Evolutionary conservation across 2,113 vertebrate species (phyloP), one percentile per base, ranked within the genome.

Genomic region (Motacilla alba): DNA sequence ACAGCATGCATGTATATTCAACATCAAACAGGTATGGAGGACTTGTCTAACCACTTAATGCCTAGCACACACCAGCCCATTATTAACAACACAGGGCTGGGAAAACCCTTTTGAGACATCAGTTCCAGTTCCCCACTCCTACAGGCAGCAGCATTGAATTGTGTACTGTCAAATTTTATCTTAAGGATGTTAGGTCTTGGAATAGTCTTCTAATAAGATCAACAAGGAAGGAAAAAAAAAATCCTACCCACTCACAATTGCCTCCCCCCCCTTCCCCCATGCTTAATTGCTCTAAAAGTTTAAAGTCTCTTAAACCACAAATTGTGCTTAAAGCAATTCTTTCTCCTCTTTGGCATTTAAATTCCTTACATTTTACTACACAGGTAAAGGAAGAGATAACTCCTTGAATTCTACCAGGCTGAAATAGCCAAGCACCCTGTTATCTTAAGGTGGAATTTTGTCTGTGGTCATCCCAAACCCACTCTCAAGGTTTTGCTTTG

Each of bases 21-120:
- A 22, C 39, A 83, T 20, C n/a, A 67, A 94, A 80, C 68, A 78
- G 55, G 44, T 47, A 80, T 1, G 6, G 68, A 86, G 10, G 88
- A 95, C 95, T 89, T 44, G 76, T 68, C 86, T 70, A 90, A 83
- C 83, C 15, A 86, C 79, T 63, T 63, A 50, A 83, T 59, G 64
- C 68, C 47, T 44, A 67, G 72, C 67, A 76, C 70, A 85, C 37
- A 82, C 35, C 58, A 84, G 69, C 70, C 56, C 62, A 67, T 64
- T 91, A 89, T 81, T 81, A 94, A 70, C 26, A 90, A 63, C 53
- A 69, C 8, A 72, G 50, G 19, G 53, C 44, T 72, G 76, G 63
- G 68, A 84, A 93, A 96, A 96, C 56, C 56, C 55, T 94, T 92
- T 26, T 75, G 52, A 90, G 52, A 94, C 72, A 92, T 26, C 43